Percentiles rank a stretch among this genome's conserved stretches.
Conservation (phyloP, 2,113 vertebrate genomes). For the Rhynchopsitta pachyrhyncha region DNA sequence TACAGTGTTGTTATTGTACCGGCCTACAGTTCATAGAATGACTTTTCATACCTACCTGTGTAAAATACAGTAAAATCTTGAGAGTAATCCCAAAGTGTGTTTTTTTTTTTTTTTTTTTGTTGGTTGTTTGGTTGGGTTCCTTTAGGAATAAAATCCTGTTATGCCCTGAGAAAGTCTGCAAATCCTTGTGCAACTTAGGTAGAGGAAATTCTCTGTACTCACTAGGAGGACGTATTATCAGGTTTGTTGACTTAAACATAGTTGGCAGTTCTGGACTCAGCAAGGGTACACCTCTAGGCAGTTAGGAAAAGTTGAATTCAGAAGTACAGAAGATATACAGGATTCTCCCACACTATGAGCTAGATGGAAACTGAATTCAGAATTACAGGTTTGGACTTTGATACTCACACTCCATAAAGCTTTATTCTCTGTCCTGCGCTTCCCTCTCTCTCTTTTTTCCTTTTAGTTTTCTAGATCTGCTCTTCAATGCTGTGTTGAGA, state of each 20-base stretch:
- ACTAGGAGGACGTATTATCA: background rate
- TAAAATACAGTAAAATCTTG: background rate
- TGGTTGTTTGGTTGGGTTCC: background rate
- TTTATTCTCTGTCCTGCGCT: background rate
- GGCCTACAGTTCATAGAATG: background rate
- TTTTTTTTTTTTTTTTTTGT: background rate
- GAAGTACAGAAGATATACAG: background rate
- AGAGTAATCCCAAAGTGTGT: background rate
- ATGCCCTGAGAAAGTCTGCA: background rate
- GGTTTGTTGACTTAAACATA: rapidly evolving
- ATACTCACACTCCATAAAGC: background rate
- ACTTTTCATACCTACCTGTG: background rate
- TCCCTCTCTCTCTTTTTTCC: background rate
- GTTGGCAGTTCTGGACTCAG: background rate
- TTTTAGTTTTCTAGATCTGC: background rate
- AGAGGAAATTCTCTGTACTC: background rate
- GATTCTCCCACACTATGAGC: background rate
- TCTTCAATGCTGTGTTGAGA: background rate
- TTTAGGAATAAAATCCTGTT: background rate
- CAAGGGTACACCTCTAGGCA: background rate
- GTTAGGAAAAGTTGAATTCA: background rate
- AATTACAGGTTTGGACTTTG: background rate
- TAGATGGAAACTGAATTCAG: background rate
- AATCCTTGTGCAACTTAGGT: background rate
- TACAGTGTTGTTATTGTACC: background rate